Evolutionary conservation across 2,797 vertebrate species (phyloP), one percentile per base, ranked within the genome.

Genomic region (Molossus alvarezi): DNA sequence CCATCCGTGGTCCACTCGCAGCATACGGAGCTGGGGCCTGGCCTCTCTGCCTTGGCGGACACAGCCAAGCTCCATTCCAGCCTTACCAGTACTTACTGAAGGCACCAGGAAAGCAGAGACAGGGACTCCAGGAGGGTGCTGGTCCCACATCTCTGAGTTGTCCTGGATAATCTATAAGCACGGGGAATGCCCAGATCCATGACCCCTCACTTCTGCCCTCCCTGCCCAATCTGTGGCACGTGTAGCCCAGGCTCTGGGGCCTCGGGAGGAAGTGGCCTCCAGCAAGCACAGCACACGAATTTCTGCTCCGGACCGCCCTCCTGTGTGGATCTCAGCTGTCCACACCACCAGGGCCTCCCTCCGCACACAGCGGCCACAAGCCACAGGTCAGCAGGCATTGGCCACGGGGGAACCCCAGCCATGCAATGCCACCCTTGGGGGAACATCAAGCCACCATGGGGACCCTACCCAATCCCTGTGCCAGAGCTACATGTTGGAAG

Each of bases 21-120:
- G 55, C 1, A 1, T 12, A 20, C 69, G 45, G 41, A 80, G 10
- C 33, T 33, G 1, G 0, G 29, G 4, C 9, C 51, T 10, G 3
- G 14, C 45, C 57, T 73, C 29, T 2, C 15, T 69, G 9, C 13
- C 57, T 83, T 9, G 1, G 9, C 9, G 9, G 3, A 51, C 1
- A 1, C 5, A 73, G 18, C 21, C 55, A 9, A 64, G 53, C 23
- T 55, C 55, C 17, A 82, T 17, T 27, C 7, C 8, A 58, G 57
- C 13, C 17, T 8, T 6, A n/a, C 14, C 33, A 33, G 25, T 5
- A 73, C 57, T 67, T 6, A 29, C 73, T 33, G 41, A 62, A 89
- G 51, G 69, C n/a, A 4, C 33, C 51, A 48, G 29, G 14, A 53
- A 27, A 64, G 48, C 37, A 91, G 77, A 73, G 37, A 81, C 6